Percentiles rank a stretch among this genome's conserved stretches.
Evolutionary conservation across 2,888 invertebrate genomes (phyloP).

Genomic region (Amaurobius ferox): DNA sequence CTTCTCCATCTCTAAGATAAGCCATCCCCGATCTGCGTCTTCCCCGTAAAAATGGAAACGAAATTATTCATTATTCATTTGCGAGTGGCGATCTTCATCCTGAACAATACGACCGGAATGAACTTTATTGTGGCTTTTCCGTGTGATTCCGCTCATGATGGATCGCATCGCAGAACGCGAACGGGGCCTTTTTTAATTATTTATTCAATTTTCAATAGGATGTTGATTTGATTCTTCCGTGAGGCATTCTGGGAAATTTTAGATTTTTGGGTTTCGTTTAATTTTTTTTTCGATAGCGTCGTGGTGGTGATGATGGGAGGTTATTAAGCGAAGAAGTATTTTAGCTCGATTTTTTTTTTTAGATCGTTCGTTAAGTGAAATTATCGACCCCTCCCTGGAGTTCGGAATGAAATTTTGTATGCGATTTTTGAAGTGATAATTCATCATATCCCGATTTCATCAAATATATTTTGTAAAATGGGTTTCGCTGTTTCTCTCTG

Average conservation of each 20-base stretch:
- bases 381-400: conserved; percentile 3
- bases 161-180: neutral
- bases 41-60: conserved; percentile 51
- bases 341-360: neutral
- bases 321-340: neutral
- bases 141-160: conserved; percentile 16
- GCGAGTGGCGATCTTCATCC: conserved; percentile 19
- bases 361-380: neutral
- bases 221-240: conserved; percentile 71
- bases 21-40: conserved; percentile 36
- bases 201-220: conserved; percentile 64
- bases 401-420: conserved; percentile 6
- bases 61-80: conserved; percentile 69
- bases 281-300: neutral
- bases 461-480: neutral
- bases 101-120: conserved; percentile 36
- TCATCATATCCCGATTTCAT: neutral
- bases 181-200: conserved; percentile 64
- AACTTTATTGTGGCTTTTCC: conserved; percentile 48
- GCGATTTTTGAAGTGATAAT: conserved; percentile 4
- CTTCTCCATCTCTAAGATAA: conserved; percentile 60
- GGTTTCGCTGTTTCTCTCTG: too few relatives aligned
- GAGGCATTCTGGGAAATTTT: conserved; percentile 21
- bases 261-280: neutral
- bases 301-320: neutral